phyloP scores from a whole-genome alignment of 2,113 vertebrate genomes.

The Periophthalmus modestus region DNA sequence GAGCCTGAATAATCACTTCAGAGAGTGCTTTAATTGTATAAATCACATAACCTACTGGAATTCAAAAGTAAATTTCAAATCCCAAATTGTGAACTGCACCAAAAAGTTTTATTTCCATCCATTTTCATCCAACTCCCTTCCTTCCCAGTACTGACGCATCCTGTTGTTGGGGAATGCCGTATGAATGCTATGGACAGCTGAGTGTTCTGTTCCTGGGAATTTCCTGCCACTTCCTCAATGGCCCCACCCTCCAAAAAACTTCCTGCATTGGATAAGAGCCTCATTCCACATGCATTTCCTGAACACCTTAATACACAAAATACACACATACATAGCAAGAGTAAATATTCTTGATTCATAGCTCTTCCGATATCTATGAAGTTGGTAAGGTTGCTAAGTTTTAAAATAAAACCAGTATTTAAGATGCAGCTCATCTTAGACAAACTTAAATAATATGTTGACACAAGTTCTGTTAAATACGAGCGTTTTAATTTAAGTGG shows the following conservation, averaged over 20 bases:
- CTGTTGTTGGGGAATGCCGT: slow-evolving; percentile 35
- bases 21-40: background rate
- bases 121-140: slow-evolving; percentile 12
- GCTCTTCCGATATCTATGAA: slow-evolving; percentile 24
- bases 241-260: slow-evolving; percentile 43
- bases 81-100: background rate
- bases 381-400: background rate
- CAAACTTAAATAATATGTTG: background rate
- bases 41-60: background rate
- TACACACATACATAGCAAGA: background rate
- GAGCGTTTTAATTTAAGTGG: slow-evolving; percentile 76
- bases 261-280: slow-evolving; percentile 43
- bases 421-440: background rate
- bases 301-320: slow-evolving; percentile 20
- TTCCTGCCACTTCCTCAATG: slow-evolving; percentile 52
- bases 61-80: background rate
- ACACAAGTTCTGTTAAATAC: slow-evolving; percentile 62
- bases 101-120: slow-evolving; percentile 7
- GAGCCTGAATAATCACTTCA: background rate
- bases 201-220: slow-evolving; percentile 62
- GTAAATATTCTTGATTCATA: slow-evolving; percentile 7
- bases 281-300: slow-evolving; percentile 28
- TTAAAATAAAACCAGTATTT: background rate
- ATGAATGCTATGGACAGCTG: slow-evolving; percentile 50
- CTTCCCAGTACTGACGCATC: slow-evolving; percentile 24